Evolutionary conservation across 2,113 vertebrate species (phyloP).

Genomic region (Mixornis gularis): DNA sequence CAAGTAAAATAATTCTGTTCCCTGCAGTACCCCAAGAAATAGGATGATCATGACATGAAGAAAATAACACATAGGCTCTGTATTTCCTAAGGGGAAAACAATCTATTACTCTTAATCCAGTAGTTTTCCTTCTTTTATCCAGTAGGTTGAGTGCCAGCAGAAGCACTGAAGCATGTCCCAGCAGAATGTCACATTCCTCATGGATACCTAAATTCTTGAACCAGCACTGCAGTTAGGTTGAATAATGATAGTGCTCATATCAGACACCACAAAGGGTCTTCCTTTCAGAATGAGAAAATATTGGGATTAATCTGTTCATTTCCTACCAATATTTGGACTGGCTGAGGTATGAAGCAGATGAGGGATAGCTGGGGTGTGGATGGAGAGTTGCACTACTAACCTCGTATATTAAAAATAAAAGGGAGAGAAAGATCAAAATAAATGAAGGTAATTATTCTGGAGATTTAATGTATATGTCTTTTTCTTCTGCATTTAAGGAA

Average conservation of each 20-base stretch:
- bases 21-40: not conserved
- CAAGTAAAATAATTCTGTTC: not conserved
- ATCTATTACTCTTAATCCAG: not conserved
- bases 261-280: not conserved
- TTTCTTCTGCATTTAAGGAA: not conserved
- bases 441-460: not conserved
- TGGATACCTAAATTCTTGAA: not conserved
- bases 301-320: not conserved
- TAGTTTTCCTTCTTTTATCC: not conserved
- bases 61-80: not conserved
- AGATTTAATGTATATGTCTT: not conserved
- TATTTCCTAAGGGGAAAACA: not conserved
- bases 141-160: not conserved
- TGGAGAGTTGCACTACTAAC: not conserved
- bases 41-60: not conserved
- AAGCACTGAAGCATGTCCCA: not conserved
- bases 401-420: not conserved
- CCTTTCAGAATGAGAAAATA: not conserved
- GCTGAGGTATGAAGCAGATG: not conserved
- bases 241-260: not conserved
- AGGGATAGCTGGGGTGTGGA: not conserved
- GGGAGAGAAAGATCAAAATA: not conserved
- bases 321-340: not conserved
- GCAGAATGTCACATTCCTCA: not conserved
- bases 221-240: not conserved